Percentiles rank a stretch among this genome's conserved stretches.
phyloP scores from a whole-genome alignment of 2,797 vertebrate species.

The Serranus cabrilla region DNA sequence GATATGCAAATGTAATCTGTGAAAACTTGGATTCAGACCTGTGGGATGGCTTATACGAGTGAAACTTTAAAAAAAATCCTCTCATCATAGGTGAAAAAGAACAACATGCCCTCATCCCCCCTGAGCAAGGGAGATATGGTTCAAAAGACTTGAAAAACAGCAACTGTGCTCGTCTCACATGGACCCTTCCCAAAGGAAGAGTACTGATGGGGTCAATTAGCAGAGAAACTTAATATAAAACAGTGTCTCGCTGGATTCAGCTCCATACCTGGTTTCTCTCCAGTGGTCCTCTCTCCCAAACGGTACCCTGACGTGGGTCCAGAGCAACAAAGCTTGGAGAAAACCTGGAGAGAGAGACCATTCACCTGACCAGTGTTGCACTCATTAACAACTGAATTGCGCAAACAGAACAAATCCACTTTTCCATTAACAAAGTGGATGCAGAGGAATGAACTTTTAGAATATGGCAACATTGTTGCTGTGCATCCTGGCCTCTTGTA shows the following conservation, averaged over 20 bases:
- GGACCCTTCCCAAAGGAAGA: conserved; percentile 45
- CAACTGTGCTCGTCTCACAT: conserved; percentile 39
- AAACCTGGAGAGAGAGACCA: conserved; percentile 40
- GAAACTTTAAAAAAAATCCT: conserved; percentile 25
- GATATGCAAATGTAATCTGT: conserved; percentile 70
- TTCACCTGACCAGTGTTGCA: conserved; percentile 38
- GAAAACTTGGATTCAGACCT: conserved; percentile 58
- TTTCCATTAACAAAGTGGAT: conserved; percentile 38
- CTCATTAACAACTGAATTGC: conserved; percentile 51
- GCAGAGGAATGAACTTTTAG: conserved; percentile 40
- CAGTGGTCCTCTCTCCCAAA: conserved; percentile 13
- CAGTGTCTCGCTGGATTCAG: conserved; percentile 48
- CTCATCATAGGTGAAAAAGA: conserved; percentile 50
- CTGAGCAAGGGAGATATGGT: conserved; percentile 33
- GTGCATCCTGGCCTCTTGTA: conserved; percentile 65
- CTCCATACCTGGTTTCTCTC: conserved; percentile 46
- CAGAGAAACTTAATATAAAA: conserved; percentile 54
- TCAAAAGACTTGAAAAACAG: conserved; percentile 43
- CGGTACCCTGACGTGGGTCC: neutral
- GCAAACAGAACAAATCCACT: conserved; percentile 62
- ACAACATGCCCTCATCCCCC: conserved; percentile 42
- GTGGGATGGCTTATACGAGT: conserved; percentile 29
- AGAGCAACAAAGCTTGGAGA: conserved; percentile 28
- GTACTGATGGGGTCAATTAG: conserved; percentile 45
- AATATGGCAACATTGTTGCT: conserved; percentile 54